Percentiles rank a stretch among this genome's conserved stretches.
phyloP scores from a whole-genome alignment of 2,113 vertebrate species.

The Tenrec ecaudatus region DNA sequence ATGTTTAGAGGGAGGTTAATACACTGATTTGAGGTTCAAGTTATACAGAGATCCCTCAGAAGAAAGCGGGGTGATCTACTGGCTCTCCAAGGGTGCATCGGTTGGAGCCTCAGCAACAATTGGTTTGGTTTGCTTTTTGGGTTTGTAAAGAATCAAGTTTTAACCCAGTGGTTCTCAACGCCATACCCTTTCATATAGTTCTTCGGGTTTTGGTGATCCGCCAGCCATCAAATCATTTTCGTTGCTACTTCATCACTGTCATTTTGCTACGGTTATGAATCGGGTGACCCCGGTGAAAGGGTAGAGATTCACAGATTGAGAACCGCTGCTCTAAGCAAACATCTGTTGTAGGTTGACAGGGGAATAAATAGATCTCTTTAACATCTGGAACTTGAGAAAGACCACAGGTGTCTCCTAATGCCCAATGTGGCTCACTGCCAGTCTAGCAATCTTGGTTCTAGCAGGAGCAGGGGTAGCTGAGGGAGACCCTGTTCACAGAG shows the following conservation, averaged over 20 bases:
- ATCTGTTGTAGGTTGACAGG: background rate
- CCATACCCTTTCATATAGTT: too few relatives aligned
- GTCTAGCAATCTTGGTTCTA: constrained; percentile 25
- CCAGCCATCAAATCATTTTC: too few relatives aligned
- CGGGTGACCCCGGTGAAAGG: too few relatives aligned
- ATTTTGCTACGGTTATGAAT: too few relatives aligned
- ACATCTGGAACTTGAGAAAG: background rate
- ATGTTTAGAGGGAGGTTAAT: background rate
- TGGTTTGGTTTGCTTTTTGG: background rate
- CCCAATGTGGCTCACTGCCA: background rate
- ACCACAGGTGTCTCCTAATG: background rate
- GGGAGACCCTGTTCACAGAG: background rate
- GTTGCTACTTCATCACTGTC: too few relatives aligned
- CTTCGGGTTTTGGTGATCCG: too few relatives aligned
- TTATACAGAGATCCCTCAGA: background rate
- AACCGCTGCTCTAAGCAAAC: too few relatives aligned
- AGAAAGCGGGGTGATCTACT: background rate
- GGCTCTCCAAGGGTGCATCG: background rate
- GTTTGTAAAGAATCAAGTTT: background rate
- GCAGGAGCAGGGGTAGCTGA: background rate
- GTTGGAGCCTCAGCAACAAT: background rate
- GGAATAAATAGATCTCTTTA: background rate
- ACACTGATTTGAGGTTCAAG: background rate
- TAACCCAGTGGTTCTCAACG: background rate
- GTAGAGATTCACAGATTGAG: too few relatives aligned